Evolutionary conservation across 2,113 vertebrate species (phyloP), one percentile per base, ranked within the genome.

Genomic region (Cynocephalus volans): DNA sequence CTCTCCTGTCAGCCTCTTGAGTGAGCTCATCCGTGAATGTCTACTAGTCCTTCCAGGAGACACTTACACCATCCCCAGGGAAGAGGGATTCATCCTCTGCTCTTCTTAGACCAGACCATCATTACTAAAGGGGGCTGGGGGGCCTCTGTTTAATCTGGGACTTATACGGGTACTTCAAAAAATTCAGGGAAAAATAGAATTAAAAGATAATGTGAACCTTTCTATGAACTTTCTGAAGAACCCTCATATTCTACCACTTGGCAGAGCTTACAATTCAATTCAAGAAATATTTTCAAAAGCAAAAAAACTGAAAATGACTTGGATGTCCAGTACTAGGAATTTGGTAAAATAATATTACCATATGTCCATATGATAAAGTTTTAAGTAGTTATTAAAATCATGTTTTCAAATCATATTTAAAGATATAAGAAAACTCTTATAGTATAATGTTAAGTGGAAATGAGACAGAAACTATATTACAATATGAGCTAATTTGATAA

Each of bases 371-470:
- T 17, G n/a, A 56, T 77, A 2, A 6, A 19, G 18, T 86, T 75
- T 64, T 90, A 60, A 48, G n/a, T 76, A 45, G 21, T 36, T 19
- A 33, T 72, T 88, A 56, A 92, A 96, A 86, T 75, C 21, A 7
- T 91, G 9, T 93, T 33, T 88, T 93, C 81, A 89, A 79, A 81
- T 94, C 50, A 36, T 69, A 58, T 90, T 89, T 90, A 83, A 95
- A 96, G n/a, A 77, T 60, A 69, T 7, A 58, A 64, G 28, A 80
- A 92, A 41, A 65, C n/a, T 62, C 54, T 48, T 11, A 14, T 19
- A 36, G 65, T 69, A 7, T 28, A 69, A 86, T 60, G 52, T 84
- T 45, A 93, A 52, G 8, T 52, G 17, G 45, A 65, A 24, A 72
- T 58, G 81, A 56, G 21, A 31, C 41, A 45, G 72, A 95, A 91